A percentile compares a stretch with the other conserved stretches of the same genome.
phyloP scores from a whole-genome alignment of 2,113 vertebrate genomes.

The Gallinago media region DNA sequence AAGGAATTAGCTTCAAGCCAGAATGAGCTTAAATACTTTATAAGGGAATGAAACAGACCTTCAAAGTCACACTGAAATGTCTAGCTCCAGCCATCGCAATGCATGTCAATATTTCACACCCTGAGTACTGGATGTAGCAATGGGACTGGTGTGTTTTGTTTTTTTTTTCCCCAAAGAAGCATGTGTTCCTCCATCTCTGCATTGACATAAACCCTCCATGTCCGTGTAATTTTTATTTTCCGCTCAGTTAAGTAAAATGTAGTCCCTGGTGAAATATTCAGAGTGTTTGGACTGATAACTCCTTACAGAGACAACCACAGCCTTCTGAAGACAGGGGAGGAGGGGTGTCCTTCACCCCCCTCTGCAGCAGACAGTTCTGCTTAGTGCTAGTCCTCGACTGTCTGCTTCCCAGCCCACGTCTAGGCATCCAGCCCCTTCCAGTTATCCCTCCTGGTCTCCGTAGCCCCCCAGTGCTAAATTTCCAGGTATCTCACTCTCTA shows the following conservation, averaged over 20 bases:
- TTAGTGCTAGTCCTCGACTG: neutral
- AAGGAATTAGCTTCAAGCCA: conserved; percentile 43
- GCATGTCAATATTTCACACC: neutral
- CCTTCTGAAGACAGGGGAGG: neutral
- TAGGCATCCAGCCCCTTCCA: neutral
- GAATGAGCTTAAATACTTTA: conserved; percentile 39
- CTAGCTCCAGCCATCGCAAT: neutral
- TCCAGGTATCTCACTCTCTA: conserved; percentile 35
- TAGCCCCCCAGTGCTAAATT: neutral
- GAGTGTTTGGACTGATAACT: conserved; percentile 10
- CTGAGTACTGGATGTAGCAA: neutral
- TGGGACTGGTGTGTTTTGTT: neutral
- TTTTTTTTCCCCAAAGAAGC: neutral
- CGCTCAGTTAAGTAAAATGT: neutral
- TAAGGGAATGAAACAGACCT: conserved; percentile 13
- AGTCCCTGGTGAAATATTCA: conserved; percentile 12
- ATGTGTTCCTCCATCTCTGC: neutral
- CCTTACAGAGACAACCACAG: neutral
- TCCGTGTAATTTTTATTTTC: conserved; percentile 40
- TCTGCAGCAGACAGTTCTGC: neutral
- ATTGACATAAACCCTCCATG: neutral
- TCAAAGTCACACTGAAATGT: neutral
- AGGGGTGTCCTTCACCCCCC: neutral
- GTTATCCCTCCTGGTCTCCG: neutral
- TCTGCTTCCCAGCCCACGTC: neutral